phyloP scores from a whole-genome alignment of 2,888 invertebrate genomes.

The Zhengitettix transpicula region DNA sequence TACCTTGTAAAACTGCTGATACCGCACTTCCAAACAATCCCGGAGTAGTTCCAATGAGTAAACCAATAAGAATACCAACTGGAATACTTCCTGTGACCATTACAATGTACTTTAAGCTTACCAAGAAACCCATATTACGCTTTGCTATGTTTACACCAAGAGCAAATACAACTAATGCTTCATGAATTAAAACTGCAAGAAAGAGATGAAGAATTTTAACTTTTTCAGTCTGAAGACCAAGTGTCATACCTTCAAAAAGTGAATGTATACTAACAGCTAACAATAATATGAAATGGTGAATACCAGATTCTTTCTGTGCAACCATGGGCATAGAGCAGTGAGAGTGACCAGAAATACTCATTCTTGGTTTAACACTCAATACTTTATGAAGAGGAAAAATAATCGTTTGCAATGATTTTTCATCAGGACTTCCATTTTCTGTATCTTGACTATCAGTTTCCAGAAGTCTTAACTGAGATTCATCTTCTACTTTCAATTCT shows the following conservation, averaged over 20 bases:
- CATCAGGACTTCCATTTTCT: not conserved
- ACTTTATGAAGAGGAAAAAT: not conserved
- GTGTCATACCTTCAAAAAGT: conserved; percentile 23
- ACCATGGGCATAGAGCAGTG: conserved; percentile 3
- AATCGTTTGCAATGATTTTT: not conserved
- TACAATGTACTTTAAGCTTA: conserved; percentile 16
- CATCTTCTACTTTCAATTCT: not conserved
- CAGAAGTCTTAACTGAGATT: conserved; percentile 7
- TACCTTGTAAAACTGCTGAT: conserved; percentile 20
- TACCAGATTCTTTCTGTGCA: conserved; percentile 6
- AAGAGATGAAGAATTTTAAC: conserved; percentile 18
- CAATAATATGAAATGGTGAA: conserved; percentile 19
- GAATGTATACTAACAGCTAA: conserved; percentile 22
- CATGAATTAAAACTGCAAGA: conserved; percentile 22
- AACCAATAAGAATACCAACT: conserved; percentile 19
- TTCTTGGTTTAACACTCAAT: not conserved
- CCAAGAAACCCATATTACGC: conserved; percentile 14
- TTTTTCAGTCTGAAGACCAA: conserved; percentile 20
- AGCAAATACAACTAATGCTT: conserved; percentile 20
- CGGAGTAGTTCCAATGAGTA: conserved; percentile 15
- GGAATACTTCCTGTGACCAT: conserved; percentile 21
- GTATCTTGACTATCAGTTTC: conserved; percentile 1
- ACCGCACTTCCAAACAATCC: conserved; percentile 17
- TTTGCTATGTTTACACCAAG: conserved; percentile 21
- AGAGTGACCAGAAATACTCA: not conserved